A percentile compares a stretch with the other conserved stretches of the same genome.
Evolutionary conservation across 2,113 vertebrate species (phyloP).

Genomic region (Phylloscopus whistleri): DNA sequence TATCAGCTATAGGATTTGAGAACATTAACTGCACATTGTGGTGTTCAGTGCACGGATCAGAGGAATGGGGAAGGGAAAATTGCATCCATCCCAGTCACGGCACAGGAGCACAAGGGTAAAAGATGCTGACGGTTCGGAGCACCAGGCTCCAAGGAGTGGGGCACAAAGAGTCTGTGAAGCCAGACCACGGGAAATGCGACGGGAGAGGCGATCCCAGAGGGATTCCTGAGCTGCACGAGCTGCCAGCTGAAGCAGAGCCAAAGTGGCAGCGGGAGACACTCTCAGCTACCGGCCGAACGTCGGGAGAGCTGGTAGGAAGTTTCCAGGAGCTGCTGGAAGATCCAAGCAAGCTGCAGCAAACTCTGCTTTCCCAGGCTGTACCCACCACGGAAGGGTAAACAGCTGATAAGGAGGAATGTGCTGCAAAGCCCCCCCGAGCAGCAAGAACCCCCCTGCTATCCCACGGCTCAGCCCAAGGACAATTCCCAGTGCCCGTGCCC

Average conservation of each 20-base stretch:
- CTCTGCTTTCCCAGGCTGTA: not conserved
- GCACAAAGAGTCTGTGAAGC: not conserved
- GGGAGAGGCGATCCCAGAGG: not conserved
- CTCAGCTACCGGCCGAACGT: rapidly evolving
- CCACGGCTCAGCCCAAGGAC: not conserved
- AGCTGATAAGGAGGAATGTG: not conserved
- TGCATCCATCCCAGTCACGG: rapidly evolving
- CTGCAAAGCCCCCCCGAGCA: not conserved
- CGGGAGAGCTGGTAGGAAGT: not conserved
- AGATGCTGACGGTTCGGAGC: not conserved
- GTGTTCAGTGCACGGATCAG: rapidly evolving
- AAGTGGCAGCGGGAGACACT: not conserved
- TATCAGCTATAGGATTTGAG: not conserved
- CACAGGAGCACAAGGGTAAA: not conserved
- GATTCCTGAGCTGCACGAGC: not conserved
- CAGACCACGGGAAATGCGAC: rapidly evolving
- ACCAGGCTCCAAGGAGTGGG: not conserved
- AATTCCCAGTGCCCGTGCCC: not conserved
- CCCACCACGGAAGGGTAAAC: not conserved
- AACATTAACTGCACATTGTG: rapidly evolving
- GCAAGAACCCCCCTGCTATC: not conserved
- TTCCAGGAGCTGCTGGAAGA: conserved; percentile 27
- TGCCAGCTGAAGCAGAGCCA: conserved; percentile 16
- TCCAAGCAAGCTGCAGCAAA: not conserved
- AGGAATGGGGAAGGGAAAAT: not conserved